Evolutionary conservation across 1,140 invertebrate species (phyloP), one percentile per base, ranked within the genome.

Genomic region (Musca vetustissima): DNA sequence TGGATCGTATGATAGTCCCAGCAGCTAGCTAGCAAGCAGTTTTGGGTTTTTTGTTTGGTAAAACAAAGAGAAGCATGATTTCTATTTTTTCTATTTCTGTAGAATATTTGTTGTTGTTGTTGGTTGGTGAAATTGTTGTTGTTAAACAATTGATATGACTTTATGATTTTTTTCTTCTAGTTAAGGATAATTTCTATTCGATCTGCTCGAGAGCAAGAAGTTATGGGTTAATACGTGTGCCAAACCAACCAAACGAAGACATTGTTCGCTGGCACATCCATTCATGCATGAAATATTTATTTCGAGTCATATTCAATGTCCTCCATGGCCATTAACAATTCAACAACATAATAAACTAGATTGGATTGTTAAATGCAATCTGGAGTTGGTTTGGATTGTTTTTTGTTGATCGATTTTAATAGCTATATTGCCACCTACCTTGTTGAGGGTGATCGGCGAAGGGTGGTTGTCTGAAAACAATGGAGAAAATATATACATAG

Each of bases 61-160:
- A 57, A 57, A 25, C 28, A 61, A 61, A 61, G 57, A 13, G 22
- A 61, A 61, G 17, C 57, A 61, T 61, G 57, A 61, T 36, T 61
- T 55, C 24, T 55, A 21, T 25, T 52, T 52, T 19, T 52, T 49
- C 13, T 4, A 13, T 55, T 55, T 55, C 36, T 61, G 15, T 28
- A 19, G n/a, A 17, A 24, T 61, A 17, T 61, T 36, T 61, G n/a
- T 61, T 36, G 36, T 43, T 43, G 6, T 43, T 43, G 36, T 43
- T 43, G 8, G 28, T n/a, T 52, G 24, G 57, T 43, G 57, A 61
- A 61, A 61, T 61, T 61, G 57, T 43, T 43, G 36, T 61, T 59
- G 57, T 36, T 36, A 61, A 61, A 61, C 57, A 61, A 36, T 61
- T 61, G 57, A 19, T 36, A 61, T 61, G 57, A 36, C 25, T 28